Conservation (phyloP, 2,888 invertebrate genomes). For the Lydus trimaculatus region DNA sequence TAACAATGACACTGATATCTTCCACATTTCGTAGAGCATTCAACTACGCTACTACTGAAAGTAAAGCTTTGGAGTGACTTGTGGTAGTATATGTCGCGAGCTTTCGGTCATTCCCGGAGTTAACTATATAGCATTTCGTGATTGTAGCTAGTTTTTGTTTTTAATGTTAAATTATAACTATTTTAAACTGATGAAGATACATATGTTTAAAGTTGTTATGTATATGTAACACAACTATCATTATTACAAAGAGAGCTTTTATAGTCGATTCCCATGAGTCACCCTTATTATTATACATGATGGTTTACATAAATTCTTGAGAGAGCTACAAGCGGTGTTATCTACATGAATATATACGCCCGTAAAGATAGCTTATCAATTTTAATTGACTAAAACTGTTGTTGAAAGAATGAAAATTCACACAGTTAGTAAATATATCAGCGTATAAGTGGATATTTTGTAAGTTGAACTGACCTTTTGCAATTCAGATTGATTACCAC, state of each 20-base stretch:
- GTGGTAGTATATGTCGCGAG: constrained; percentile 38
- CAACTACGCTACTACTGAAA: constrained; percentile 46
- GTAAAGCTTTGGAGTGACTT: constrained; percentile 18
- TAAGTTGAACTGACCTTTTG: not conserved
- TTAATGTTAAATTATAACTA: constrained; percentile 13
- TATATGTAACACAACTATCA: not conserved
- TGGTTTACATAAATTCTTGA: not conserved
- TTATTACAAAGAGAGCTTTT: not conserved
- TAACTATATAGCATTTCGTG: constrained; percentile 43
- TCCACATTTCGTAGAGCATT: constrained; percentile 42
- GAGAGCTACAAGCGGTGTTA: not conserved
- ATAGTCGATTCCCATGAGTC: not conserved
- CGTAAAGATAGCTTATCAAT: not conserved
- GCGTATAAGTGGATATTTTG: not conserved
- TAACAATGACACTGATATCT: constrained; percentile 33
- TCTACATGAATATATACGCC: not conserved
- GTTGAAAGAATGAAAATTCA: not conserved
- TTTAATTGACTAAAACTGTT: not conserved
- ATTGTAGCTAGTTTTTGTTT: constrained; percentile 22
- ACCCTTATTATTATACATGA: not conserved
- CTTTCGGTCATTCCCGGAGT: constrained; percentile 40
- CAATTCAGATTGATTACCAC: not conserved
- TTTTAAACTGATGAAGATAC: constrained; percentile 11
- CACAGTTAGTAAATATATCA: not conserved
- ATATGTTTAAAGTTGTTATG: not conserved